Evolutionary conservation across 35 echinoderm and acorn worm genomes (phyloP), one percentile per base, ranked within the genome.

Genomic region (Heliocidaris tuberculata): DNA sequence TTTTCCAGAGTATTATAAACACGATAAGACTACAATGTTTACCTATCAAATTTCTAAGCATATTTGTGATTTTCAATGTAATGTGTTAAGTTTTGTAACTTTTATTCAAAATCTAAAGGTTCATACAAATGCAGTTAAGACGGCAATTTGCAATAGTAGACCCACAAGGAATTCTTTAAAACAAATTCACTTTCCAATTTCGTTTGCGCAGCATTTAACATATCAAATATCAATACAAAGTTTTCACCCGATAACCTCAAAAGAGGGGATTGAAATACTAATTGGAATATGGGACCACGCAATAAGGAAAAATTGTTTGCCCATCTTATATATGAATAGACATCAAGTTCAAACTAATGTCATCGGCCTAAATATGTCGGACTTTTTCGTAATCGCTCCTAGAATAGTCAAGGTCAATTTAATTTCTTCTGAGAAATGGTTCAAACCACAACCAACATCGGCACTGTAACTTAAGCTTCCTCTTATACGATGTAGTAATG

Each of bases 401-500:
- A 78, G 65, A n/a, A 78, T 78, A 78, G 21, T 78, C 65, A 78
- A 78, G 65, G 65, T 78, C 65, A 78, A 78, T 78, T 78, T 78
- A 2, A 78, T 78, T 78, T 78, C 65, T 78, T 78, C 65, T n/a
- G 19, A 78, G 65, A 78, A 78, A n/a, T n/a, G 1, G 65, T n/a
- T 78, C 15, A 78, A 78, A 27, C 65, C 65, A n/a, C 65, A 4
- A 24, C 21, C 27, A 15, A 70, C 24, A 78, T 56, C 65, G 27
- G 19, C 27, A 24, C 65, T 78, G 21, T n/a, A n/a, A 78, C 65
- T 24, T 24, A n/a, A 19, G 21, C 21, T 70, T 78, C 65, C 35
- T 78, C 27, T 78, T 27, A 78, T 29, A n/a, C 65, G 65, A 78
- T 78, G 6, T 78, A 78, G 27, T 78, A 78, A 78, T 27, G 65